Conservation (phyloP, 2,113 vertebrate genomes). For the Crotalus horridus region DNA sequence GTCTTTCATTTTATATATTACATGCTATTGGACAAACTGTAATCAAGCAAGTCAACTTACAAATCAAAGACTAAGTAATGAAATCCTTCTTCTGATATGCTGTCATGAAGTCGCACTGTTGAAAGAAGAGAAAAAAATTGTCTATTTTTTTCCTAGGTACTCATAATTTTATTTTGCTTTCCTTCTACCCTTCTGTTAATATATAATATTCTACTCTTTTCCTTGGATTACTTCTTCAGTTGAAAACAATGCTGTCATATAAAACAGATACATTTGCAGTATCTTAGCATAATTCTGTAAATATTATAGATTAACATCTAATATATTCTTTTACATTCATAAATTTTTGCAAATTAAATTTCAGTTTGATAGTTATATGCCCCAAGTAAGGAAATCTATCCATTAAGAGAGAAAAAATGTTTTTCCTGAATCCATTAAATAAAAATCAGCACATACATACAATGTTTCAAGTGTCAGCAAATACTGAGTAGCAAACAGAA, state of each 20-base stretch:
- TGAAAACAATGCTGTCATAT: neutral
- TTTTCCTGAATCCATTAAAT: conserved; percentile 6
- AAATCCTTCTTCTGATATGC: conserved; percentile 86
- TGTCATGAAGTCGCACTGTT: conserved; percentile 83
- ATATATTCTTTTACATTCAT: neutral
- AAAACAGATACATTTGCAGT: neutral
- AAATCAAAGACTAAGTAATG: conserved; percentile 88
- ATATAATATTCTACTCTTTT: neutral
- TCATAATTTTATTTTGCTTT: neutral
- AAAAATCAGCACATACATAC: neutral
- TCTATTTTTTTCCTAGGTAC: conserved; percentile 19
- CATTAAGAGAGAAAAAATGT: neutral
- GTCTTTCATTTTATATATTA: neutral
- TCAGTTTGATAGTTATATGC: neutral
- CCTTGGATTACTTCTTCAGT: neutral
- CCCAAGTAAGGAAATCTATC: neutral
- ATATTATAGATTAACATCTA: neutral
- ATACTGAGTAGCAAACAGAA: conserved; percentile 11
- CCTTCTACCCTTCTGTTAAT: neutral
- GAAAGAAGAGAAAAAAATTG: conserved; percentile 31
- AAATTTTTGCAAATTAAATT: neutral
- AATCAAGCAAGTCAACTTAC: conserved; percentile 72
- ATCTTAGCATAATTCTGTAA: neutral
- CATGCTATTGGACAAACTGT: neutral
- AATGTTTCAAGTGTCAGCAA: conserved; percentile 3